phyloP scores from a whole-genome alignment of 2,888 invertebrate genomes.

The Chaetogeoica ovagalla region DNA sequence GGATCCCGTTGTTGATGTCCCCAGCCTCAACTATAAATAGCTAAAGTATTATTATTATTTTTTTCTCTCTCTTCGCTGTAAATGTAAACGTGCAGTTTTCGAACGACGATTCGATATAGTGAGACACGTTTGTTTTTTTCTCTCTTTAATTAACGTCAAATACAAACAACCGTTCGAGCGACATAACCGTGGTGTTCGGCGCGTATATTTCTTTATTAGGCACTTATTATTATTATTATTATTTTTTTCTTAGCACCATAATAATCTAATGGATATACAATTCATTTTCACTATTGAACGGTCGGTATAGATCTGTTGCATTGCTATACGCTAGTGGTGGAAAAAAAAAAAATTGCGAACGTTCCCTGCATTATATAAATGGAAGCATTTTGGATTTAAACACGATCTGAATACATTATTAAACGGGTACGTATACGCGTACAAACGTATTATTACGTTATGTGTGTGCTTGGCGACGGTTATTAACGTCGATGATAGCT shows the following conservation, averaged over 20 bases:
- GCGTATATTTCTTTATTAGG: conserved; percentile 8
- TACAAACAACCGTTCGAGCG: too few species aligned
- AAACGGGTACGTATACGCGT: conserved; percentile 4
- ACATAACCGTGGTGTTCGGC: conserved; percentile 15
- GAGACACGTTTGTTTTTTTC: too few species aligned
- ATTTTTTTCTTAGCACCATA: not conserved
- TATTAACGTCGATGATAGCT: conserved; percentile 2
- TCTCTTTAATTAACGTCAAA: too few species aligned
- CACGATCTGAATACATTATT: conserved; percentile 33
- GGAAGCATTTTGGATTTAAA: conserved; percentile 30
- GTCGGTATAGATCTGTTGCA: not conserved
- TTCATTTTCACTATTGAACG: not conserved
- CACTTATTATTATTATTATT: not conserved
- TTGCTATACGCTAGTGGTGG: too few species aligned
- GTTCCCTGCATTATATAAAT: not conserved
- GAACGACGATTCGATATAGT: too few species aligned
- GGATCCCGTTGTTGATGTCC: too few species aligned
- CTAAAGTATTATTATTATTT: too few species aligned
- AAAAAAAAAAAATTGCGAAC: not conserved
- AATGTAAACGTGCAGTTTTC: too few species aligned
- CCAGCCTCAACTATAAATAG: too few species aligned
- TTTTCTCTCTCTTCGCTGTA: too few species aligned
- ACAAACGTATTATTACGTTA: not conserved
- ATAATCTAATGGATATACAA: not conserved
- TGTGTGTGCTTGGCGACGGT: not conserved